A percentile compares a stretch with the other conserved stretches of the same genome.
Conservation (phyloP, 2,113 vertebrate species). For the Myotis yumanensis region DNA sequence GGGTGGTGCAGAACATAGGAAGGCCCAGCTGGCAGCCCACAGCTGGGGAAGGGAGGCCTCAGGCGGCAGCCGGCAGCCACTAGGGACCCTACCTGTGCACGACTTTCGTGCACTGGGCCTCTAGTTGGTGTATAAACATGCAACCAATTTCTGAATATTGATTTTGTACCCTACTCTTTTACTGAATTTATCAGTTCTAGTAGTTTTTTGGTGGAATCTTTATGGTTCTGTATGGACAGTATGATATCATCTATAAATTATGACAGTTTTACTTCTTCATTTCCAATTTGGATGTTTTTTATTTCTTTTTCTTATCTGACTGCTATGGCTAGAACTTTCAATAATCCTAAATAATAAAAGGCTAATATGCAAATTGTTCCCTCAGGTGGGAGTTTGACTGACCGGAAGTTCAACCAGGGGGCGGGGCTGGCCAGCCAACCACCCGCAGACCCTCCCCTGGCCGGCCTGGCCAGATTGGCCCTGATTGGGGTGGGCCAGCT, state of each 20-base stretch:
- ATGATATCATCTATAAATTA: neutral
- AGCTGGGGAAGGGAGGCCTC: too few species aligned
- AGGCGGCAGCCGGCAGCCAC: fast-evolving
- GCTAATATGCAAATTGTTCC: too few species aligned
- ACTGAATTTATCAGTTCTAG: neutral
- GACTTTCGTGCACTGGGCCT: too few species aligned
- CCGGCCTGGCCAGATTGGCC: too few species aligned
- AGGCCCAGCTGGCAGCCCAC: too few species aligned
- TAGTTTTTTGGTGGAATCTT: neutral
- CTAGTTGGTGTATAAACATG: neutral
- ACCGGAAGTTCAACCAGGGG: too few species aligned
- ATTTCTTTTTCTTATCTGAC: neutral
- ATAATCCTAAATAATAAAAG: neutral
- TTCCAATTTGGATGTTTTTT: neutral
- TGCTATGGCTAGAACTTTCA: neutral
- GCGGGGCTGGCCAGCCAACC: too few species aligned
- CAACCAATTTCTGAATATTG: neutral
- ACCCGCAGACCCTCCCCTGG: fast-evolving
- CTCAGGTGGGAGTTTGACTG: too few species aligned
- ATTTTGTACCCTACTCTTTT: neutral
- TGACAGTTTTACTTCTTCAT: neutral
- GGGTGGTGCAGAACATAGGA: too few species aligned
- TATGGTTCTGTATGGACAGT: neutral
- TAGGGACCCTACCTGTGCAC: too few species aligned
- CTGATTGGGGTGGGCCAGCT: too few species aligned